A percentile compares a stretch with the other conserved stretches of the same genome.
Evolutionary conservation across 2,113 vertebrate genomes (phyloP).

Genomic region (Hippopotamus amphibius): DNA sequence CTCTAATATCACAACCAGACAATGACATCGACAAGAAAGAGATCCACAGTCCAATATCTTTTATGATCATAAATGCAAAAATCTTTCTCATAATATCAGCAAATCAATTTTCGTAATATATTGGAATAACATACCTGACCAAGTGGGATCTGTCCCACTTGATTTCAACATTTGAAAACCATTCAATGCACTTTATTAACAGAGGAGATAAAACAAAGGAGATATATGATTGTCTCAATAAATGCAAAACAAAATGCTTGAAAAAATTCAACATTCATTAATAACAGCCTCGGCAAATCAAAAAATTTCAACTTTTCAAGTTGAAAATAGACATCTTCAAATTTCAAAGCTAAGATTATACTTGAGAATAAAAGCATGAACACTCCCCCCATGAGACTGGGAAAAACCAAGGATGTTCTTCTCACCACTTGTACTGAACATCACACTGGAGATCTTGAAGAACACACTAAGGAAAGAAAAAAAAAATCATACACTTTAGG

Average conservation of each 20-base stretch:
- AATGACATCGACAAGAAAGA: not conserved
- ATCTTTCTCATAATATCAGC: not conserved
- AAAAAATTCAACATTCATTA: not conserved
- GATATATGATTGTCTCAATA: not conserved
- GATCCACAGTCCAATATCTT: not conserved
- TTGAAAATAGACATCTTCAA: not conserved
- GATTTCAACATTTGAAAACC: not conserved
- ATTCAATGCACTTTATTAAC: not conserved
- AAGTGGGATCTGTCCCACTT: not conserved
- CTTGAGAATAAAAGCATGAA: not conserved
- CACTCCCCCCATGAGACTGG: not conserved
- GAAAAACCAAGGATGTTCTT: not conserved
- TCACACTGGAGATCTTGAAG: not conserved
- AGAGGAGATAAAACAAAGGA: not conserved
- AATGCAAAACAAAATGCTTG: not conserved
- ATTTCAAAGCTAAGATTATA: not conserved
- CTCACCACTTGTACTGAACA: not conserved
- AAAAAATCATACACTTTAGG: not conserved
- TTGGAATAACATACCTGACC: not conserved
- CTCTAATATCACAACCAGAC: not conserved
- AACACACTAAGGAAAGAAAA: not conserved
- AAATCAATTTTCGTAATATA: not conserved
- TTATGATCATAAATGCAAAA: not conserved
- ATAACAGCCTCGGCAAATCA: not conserved
- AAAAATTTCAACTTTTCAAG: not conserved